Evolutionary conservation across 2,888 invertebrate genomes (phyloP), one percentile per base, ranked within the genome.

Genomic region (Holacanthella duospinosa): DNA sequence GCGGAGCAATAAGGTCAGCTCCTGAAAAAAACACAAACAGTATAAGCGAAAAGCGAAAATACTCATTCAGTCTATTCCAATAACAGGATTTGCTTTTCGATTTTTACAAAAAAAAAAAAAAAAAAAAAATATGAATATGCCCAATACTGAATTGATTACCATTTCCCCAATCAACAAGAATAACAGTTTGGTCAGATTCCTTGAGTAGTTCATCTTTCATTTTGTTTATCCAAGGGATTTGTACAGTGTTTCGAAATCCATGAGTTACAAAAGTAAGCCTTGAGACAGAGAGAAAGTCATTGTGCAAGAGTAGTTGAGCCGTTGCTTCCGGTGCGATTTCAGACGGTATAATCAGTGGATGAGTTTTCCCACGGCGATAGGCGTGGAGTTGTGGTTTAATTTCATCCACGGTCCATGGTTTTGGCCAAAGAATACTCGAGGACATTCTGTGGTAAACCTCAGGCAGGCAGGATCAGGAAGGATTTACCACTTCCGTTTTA

Each of bases 111-210:
- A 36, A 9, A 36, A 36, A 36, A 36, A 9, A 9, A 36, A 16
- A 36, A 36, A 36, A 36, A 36, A 9, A 16, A 9, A 36, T 9
- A 36, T 36, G 6, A 48, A n/a, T n/a, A 16, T 48, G 4, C 48
- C n/a, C n/a, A 4, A 48, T 9, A n/a, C 12, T n/a, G 48, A 4
- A 4, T 21, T 16, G n/a, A 4, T 48, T 21, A 48, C 48, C 58
- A 43, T 66, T 64, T 2, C 67, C 67, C 66, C 68, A 67, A 1
- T 64, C 62, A 19, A 69, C 64, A 21, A 68, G 43, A 12, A 64
- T 56, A 2, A 67, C 61, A 12, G 64, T 63, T 21, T 64, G 64
- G 54, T 61, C 60, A 1, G 29, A 36, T 27, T 60, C 65, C 12
- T 62, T 54, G n/a, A 66, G 48, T 43, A 68, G 26, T 12, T 64